Base-by-base conservation (phyloP, 2,113 vertebrate species). In the Amia ocellicauda region DNA sequence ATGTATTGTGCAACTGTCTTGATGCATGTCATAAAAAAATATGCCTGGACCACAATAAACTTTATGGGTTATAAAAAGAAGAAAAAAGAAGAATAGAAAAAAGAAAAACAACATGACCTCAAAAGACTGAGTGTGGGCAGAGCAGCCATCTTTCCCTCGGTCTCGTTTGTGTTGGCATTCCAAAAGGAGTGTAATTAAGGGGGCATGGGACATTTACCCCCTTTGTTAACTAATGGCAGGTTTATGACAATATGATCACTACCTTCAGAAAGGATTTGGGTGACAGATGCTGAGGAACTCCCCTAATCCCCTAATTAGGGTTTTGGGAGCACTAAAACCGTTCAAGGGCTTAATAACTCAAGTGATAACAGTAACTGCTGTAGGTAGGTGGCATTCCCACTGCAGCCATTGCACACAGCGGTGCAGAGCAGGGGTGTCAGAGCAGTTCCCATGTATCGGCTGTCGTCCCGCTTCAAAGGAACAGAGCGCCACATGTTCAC, bases 301-400 rank as follows among this genome's bases (percentile, higher is more conserved):
- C 54, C 22, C 63, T 65, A 50, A 65, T 65, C 63, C 28, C 8
- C 55, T 51, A 42, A 51, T 65, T 51, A 58, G 45, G 28, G 13
- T 54, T 22, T 9, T 4, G 54, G 54, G 41, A 50, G 24, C 27
- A 26, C 5, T n/a, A 29, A 58, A 10, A 17, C 53, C 26, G 9
- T 3, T 31, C 3, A 22, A 36, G 22, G 14, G 17, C 31, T 64
- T 23, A 60, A 28, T 10, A 43, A 23, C 23, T 45, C 10, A 26
- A 20, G 43, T 42, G 10, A 5, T 43, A 14, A 17, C 7, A 42
- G 42, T 19, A 31, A 28, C 43, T 10, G 43, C 42, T 27, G 10
- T 27, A 16, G 45, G 60, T 31, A 16, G 60, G 43, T 31, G 45
- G 14, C 26, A 36, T 50, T 51, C 43, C 26, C 60, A 47, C 43